Conservation (phyloP, 2,113 vertebrate species). For the Semnopithecus entellus region DNA sequence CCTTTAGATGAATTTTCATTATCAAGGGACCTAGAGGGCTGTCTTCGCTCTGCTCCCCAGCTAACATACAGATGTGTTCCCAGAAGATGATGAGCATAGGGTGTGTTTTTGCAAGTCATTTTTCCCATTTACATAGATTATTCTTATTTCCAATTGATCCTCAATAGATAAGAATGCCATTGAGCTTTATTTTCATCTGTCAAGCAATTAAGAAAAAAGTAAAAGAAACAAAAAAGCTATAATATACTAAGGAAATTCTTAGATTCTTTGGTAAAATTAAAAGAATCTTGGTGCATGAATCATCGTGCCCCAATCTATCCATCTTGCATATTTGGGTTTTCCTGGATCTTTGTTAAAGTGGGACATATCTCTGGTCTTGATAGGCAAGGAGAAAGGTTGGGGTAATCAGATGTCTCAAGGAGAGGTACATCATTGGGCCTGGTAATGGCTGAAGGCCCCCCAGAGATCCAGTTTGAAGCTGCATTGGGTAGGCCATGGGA, state of each 20-base stretch:
- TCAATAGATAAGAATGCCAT: not conserved
- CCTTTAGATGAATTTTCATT: not conserved
- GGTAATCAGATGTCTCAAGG: not conserved
- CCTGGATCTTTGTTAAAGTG: not conserved
- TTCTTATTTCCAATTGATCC: not conserved
- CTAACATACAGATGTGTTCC: not conserved
- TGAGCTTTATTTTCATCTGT: slow-evolving; percentile 1
- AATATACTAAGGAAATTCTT: slow-evolving; percentile 16
- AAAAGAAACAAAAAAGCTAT: not conserved
- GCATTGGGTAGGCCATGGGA: not conserved
- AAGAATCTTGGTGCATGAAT: not conserved
- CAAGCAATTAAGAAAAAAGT: not conserved
- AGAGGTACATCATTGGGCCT: not conserved
- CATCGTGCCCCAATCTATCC: not conserved
- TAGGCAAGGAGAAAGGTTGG: not conserved
- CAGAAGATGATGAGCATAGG: not conserved
- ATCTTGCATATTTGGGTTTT: not conserved
- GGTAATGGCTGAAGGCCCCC: not conserved
- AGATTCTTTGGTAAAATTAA: not conserved
- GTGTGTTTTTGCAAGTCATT: not conserved
- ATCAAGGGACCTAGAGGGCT: not conserved
- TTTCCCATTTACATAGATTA: not conserved
- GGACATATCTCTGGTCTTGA: not conserved
- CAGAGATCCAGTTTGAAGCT: not conserved
- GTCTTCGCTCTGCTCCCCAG: not conserved